These are phyloP conservation scores for Bradysia coprophila DNA, from an alignment of 1,140 invertebrate species.

Conservation along the genomic window DNA sequence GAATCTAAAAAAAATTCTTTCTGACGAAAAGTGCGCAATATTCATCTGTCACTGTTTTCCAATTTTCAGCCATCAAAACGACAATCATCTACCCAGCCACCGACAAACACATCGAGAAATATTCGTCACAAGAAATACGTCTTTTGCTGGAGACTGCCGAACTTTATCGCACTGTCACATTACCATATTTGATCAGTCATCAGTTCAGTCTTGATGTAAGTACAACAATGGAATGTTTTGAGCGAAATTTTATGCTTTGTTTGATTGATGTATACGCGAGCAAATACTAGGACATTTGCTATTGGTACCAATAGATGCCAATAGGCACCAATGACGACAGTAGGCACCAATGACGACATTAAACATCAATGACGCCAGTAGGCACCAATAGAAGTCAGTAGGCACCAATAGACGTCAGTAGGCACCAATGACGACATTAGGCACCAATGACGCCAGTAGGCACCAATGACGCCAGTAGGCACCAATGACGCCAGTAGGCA, in stretches of 20 bases:
- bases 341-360: no score
- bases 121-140: conserved; percentile 45
- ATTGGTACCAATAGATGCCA: no score
- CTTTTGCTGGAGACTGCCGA: conserved; percentile 71
- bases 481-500: no score
- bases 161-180: conserved; percentile 59
- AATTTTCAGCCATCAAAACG: conserved; percentile 52
- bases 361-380: no score
- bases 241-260: not conserved
- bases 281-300: no score
- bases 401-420: not conserved
- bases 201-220: conserved; percentile 58
- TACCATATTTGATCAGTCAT: conserved; percentile 49
- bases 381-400: no score
- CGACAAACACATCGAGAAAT: conserved; percentile 80
- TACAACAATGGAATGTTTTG: not conserved
- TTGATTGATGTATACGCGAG: no score
- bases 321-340: not conserved
- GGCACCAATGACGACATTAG: no score
- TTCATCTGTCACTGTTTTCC: not conserved
- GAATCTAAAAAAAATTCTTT: conserved; percentile 2
- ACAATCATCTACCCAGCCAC: conserved; percentile 85
- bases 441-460: no score
- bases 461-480: no score
- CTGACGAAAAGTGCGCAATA: not conserved